Base-by-base conservation (phyloP, 2,797 vertebrate genomes). In the Danio albolineatus region DNA sequence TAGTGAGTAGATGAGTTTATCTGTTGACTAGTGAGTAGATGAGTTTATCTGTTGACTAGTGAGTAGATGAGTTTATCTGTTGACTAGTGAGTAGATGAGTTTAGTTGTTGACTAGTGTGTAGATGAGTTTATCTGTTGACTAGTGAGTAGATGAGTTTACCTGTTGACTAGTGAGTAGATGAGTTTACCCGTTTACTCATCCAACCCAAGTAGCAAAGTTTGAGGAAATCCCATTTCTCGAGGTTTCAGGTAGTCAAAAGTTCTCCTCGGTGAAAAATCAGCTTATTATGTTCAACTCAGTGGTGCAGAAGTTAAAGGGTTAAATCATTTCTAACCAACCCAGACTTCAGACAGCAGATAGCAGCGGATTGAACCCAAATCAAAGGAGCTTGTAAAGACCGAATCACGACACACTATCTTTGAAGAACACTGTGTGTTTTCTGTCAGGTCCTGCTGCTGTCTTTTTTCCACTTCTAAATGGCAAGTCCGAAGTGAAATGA, bases 401-500 rank as follows among this genome's bases (percentile, higher is more conserved):
- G 14, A 51, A 10, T 28, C 28, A 28, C 14, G 6, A 49, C 14
- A 51, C 41, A 66, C 48, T 4, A 21, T 41, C 61, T 54, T 53
- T 19, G 36, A 72, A 76, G 56, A 46, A 41, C 73, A 62, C 17
- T 2, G 10, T 28, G 38, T 48, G 54, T 49, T 78, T 61, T 70
- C 54, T n/a, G 13, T 49, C 76, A n/a, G 54, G 65, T 64, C 74
- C 59, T 59, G 41, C 46, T 28, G 46, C 36, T 6, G 21, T 19
- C 10, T 46, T 39, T 72, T 71, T 49, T 62, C 46, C 5, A 12
- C 46, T 5, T 73, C 70, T 56, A 80, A 64, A 51, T 70, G 28
- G 72, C 46, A 41, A 65, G 73, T 76, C 4, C 48, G 5, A 13
- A 79, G 51, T 73, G 49, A 80, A 77, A 76, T 57, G 13, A 43